A percentile compares a stretch with the other conserved stretches of the same genome.
These are phyloP conservation scores for Boloria selene DNA, from an alignment of 2,888 invertebrate species.

Conservation along the genomic window DNA sequence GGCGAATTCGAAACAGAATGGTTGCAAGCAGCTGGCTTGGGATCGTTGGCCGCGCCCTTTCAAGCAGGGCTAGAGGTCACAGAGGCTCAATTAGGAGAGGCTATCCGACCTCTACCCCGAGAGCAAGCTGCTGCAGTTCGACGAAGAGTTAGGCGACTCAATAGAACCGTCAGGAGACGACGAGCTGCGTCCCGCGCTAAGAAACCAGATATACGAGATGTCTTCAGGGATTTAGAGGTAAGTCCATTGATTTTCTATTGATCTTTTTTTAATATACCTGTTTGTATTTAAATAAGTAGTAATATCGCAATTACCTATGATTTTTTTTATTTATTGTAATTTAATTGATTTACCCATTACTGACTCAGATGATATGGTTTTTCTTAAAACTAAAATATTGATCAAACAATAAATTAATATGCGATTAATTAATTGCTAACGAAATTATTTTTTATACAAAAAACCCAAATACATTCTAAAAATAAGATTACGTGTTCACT, in stretches of 20 bases:
- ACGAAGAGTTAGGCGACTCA: slow-evolving; percentile 88
- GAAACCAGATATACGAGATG: slow-evolving; percentile 91
- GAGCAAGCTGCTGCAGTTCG: slow-evolving; percentile 91
- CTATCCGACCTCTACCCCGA: slow-evolving; percentile 83
- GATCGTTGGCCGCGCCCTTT: slow-evolving; percentile 86
- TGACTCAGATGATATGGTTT: too few species aligned
- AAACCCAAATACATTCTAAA: neutral
- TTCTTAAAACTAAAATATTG: neutral
- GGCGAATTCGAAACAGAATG: slow-evolving; percentile 90
- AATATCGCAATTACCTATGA: too few species aligned
- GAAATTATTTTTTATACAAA: neutral
- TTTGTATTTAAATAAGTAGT: neutral
- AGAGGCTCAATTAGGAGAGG: slow-evolving; percentile 84
- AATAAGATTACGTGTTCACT: slow-evolving; percentile 3
- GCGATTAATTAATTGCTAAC: neutral
- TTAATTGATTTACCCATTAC: too few species aligned
- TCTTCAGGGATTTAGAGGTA: slow-evolving; percentile 92
- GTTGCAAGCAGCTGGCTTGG: slow-evolving; percentile 88
- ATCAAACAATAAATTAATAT: neutral
- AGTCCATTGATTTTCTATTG: slow-evolving; percentile 43
- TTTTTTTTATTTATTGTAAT: too few species aligned
- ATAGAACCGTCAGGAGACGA: slow-evolving; percentile 87
- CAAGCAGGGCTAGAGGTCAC: slow-evolving; percentile 86
- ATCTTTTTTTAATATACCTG: too few species aligned
- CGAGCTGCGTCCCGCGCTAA: slow-evolving; percentile 81